Conservation (phyloP, 1,140 invertebrate genomes). For the Araneus ventricosus region DNA sequence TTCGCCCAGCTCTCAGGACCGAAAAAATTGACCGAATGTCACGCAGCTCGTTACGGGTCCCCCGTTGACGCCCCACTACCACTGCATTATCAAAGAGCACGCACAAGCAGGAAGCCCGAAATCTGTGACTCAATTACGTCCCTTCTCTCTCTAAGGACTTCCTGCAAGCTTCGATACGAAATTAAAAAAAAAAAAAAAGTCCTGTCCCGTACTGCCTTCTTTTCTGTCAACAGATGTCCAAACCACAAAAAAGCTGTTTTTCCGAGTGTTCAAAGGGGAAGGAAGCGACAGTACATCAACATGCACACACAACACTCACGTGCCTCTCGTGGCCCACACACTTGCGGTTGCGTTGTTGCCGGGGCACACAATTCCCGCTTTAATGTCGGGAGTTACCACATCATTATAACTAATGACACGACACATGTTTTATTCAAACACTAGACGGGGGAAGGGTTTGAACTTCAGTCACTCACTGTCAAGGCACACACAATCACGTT, state of each 20-base stretch:
- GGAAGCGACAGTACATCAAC: not conserved
- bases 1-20: not conserved
- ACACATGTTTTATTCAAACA: not conserved
- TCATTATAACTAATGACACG: not conserved
- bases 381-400: not conserved
- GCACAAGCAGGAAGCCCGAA: slow-evolving; percentile 64
- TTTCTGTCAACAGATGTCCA: slow-evolving; percentile 46
- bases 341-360: slow-evolving; percentile 10
- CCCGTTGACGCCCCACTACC: not conserved
- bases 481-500: too few relatives aligned
- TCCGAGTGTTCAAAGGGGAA: not conserved
- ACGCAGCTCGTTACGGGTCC: not conserved
- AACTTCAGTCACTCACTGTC: not conserved
- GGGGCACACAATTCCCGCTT: not conserved
- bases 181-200: not conserved
- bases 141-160: slow-evolving; percentile 35
- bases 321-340: not conserved
- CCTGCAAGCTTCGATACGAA: slow-evolving; percentile 9
- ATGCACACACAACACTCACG: not conserved
- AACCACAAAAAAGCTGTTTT: slow-evolving; percentile 21
- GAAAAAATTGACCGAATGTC: slow-evolving; percentile 49
- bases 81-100: slow-evolving; percentile 57
- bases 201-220: not conserved
- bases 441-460: not conserved
- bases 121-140: slow-evolving; percentile 67